Evolutionary conservation across 2,797 vertebrate species (phyloP), one percentile per base, ranked within the genome.

Genomic region (Petrocephalus schoutedeni): DNA sequence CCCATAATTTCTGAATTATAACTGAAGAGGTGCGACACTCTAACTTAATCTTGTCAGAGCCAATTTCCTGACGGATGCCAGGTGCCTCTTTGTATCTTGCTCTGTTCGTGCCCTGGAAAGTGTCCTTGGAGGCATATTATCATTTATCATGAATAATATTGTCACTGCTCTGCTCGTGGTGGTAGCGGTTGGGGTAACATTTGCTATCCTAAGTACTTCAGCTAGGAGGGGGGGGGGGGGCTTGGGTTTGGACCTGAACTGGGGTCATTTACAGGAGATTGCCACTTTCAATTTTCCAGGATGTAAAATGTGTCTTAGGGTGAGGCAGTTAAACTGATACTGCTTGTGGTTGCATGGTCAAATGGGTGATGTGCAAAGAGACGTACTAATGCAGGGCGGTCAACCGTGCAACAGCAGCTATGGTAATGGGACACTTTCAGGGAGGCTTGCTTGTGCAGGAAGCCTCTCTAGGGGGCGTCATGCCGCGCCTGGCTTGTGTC

Each of bases 41-140:
- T 87, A 89, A 85, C 89, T 56, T 89, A 82, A 89, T 88, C 61
- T 87, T 80, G 58, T 89, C 57, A 83, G 86, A 64, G 4, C 23
- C 87, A 86, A 89, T 88, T 85, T 87, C 83, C 53, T 71, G 53
- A 58, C 80, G 61, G 84, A 84, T 67, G 23, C 45, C 83, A 57
- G 87, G 56, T 12, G 2, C 59, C 54, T 41, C 54, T 67, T 54
- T 88, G 10, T 28, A 45, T 49, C 57, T 57, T 82, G 71, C 32
- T 59, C 8, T 77, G 32, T n/a, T 84, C 41, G 45, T 49, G 56
- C 59, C 59, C 45, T 77, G 71, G 16, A 53, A 85, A 45, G 5
- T 80, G 21, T 87, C 41, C 53, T 54, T 84, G 51, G 71, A 77
- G 16, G 16, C 36, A 45, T 77, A 45, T 77, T 6, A 77, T 77